phyloP scores from a whole-genome alignment of 2,888 invertebrate genomes.

The Lepidocyrtoides sp. region DNA sequence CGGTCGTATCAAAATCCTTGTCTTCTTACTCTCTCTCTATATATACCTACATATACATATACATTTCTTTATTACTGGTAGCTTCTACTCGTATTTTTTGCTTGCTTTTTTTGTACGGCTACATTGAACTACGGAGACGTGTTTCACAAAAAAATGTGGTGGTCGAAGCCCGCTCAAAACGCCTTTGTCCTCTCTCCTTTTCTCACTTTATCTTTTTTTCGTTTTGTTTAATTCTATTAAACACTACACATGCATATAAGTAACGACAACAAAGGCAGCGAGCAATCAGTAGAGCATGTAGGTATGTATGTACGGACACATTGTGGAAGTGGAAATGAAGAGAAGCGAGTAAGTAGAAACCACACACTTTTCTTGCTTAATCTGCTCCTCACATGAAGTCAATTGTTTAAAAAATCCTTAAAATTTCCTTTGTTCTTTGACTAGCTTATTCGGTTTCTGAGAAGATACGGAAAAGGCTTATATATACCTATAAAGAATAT shows the following conservation, averaged over 20 bases:
- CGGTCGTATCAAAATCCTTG: conserved; percentile 21
- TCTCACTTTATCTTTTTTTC: conserved; percentile 47
- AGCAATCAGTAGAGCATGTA: conserved; percentile 25
- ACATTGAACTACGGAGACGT: conserved; percentile 29
- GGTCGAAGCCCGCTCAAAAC: conserved; percentile 79
- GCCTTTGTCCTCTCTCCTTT: conserved; percentile 65
- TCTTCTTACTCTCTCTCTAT: background rate
- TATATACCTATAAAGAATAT: background rate
- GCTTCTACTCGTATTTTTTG: background rate
- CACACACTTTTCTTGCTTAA: conserved; percentile 53
- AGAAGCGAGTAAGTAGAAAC: conserved; percentile 20
- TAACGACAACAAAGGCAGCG: background rate
- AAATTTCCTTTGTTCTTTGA: conserved; percentile 53
- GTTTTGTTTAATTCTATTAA: conserved; percentile 64
- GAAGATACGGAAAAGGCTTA: conserved; percentile 7
- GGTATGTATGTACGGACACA: too few relatives aligned
- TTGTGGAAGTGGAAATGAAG: conserved; percentile 34
- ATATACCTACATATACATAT: background rate
- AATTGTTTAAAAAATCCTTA: conserved; percentile 53
- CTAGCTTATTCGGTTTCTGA: background rate
- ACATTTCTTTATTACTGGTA: background rate
- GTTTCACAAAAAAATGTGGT: conserved; percentile 65
- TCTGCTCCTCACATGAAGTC: conserved; percentile 47
- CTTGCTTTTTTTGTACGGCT: conserved; percentile 2
- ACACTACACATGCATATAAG: too few relatives aligned